Percentiles rank a stretch among this genome's conserved stretches.
Evolutionary conservation across 1,140 invertebrate genomes (phyloP).

Genomic region (Heliconius congener): DNA sequence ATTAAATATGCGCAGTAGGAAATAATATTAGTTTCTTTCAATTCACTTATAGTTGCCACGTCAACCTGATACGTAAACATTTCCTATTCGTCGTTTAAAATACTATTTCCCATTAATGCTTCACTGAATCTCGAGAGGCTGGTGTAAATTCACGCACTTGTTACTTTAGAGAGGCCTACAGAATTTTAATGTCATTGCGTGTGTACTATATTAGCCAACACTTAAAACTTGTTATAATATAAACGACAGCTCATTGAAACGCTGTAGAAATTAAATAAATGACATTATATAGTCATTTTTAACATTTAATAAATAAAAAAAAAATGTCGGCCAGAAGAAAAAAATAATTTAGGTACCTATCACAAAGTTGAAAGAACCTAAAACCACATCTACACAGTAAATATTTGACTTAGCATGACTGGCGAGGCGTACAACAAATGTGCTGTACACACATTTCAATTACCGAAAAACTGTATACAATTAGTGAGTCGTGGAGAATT

Average conservation of each 20-base stretch:
- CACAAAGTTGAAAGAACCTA: constrained; percentile 5
- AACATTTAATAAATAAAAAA: too few species aligned
- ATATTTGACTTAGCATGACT: background rate
- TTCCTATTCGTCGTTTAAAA: background rate
- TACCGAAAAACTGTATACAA: background rate
- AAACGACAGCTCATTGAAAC: background rate
- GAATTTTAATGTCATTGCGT: constrained; percentile 1
- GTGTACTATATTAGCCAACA: background rate
- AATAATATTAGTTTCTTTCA: background rate
- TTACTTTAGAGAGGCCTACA: constrained; percentile 1
- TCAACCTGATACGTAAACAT: background rate
- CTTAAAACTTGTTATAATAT: background rate
- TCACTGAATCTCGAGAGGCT: background rate
- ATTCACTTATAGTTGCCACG: background rate
- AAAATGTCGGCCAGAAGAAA: background rate
- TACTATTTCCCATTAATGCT: background rate
- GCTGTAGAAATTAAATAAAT: background rate
- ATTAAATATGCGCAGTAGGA: background rate
- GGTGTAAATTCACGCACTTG: background rate
- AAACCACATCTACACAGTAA: background rate
- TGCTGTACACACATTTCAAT: constrained; percentile 9
- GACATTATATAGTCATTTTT: too few species aligned
- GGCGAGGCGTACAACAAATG: background rate
- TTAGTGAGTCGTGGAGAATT: background rate
- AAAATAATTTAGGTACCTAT: background rate